These are phyloP conservation scores for Cryptomyrus ogoouensis DNA, from an alignment of 2,113 vertebrate genomes.

Conservation along the genomic window DNA sequence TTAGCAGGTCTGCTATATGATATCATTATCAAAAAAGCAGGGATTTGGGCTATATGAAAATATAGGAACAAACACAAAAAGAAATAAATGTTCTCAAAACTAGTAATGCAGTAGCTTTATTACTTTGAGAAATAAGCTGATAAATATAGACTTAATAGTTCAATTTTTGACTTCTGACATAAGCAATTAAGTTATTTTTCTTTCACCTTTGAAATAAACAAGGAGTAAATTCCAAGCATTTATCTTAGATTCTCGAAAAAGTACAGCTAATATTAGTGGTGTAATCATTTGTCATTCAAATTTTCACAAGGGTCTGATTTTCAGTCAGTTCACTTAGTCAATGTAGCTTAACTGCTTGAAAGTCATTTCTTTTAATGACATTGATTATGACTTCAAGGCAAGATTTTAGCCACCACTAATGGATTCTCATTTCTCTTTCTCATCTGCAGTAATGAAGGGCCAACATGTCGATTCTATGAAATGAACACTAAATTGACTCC, in stretches of 20 bases:
- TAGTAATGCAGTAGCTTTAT: background rate
- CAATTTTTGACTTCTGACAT: background rate
- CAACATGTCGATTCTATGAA: background rate
- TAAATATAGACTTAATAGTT: background rate
- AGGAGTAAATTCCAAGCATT: background rate
- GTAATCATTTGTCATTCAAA: background rate
- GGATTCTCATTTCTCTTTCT: background rate
- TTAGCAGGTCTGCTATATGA: constrained; percentile 9
- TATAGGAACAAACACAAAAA: background rate
- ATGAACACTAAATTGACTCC: background rate
- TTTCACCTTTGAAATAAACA: background rate
- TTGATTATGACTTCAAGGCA: constrained; percentile 11
- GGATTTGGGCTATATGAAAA: background rate
- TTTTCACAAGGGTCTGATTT: background rate
- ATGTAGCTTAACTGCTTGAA: background rate
- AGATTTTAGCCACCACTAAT: background rate
- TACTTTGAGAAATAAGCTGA: background rate
- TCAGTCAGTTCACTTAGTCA: background rate
- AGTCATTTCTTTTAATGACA: constrained; percentile 11
- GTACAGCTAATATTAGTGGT: background rate
- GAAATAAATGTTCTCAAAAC: background rate
- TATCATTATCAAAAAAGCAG: constrained; percentile 9
- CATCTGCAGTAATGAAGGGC: background rate
- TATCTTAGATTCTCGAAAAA: background rate
- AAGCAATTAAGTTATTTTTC: background rate